These are phyloP conservation scores for Noctua comes DNA, from an alignment of 2,888 invertebrate genomes.

Conservation along the genomic window DNA sequence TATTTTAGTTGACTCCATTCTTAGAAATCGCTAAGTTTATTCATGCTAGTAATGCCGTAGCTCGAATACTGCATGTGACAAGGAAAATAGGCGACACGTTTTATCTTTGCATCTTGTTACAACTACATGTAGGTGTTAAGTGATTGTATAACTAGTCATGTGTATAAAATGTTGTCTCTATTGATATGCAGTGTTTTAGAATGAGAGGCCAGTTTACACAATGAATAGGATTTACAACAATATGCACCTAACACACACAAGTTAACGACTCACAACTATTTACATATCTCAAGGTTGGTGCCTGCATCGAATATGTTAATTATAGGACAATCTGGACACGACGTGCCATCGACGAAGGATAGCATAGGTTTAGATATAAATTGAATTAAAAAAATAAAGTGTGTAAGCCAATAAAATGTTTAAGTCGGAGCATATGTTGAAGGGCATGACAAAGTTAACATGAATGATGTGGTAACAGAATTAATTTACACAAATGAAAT, in stretches of 20 bases:
- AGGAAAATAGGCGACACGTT: constrained; percentile 45
- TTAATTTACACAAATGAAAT: constrained; percentile 57
- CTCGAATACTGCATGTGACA: constrained; percentile 18
- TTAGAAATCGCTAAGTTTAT: constrained; percentile 48
- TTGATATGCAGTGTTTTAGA: constrained; percentile 47
- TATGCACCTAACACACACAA: constrained; percentile 27
- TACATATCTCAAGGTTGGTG: constrained; percentile 52
- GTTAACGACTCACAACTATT: constrained; percentile 35
- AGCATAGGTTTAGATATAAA: constrained; percentile 1
- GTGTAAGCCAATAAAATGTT: not conserved
- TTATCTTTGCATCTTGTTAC: constrained; percentile 43
- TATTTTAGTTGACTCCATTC: constrained; percentile 52
- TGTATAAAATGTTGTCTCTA: constrained; percentile 50
- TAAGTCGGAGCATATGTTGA: constrained; percentile 20
- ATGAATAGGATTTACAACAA: constrained; percentile 30
- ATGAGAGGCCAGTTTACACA: constrained; percentile 36
- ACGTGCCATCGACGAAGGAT: constrained; percentile 25
- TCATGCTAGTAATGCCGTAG: constrained; percentile 19
- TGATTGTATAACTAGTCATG: constrained; percentile 54
- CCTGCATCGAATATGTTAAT: constrained; percentile 31
- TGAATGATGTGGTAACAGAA: constrained; percentile 51
- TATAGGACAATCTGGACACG: constrained; percentile 27
- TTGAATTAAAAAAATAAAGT: not conserved
- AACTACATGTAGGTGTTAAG: constrained; percentile 38
- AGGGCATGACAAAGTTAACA: constrained; percentile 42